Evolutionary conservation across 1,140 invertebrate genomes (phyloP).

Genomic region (Drosophila aff.): DNA sequence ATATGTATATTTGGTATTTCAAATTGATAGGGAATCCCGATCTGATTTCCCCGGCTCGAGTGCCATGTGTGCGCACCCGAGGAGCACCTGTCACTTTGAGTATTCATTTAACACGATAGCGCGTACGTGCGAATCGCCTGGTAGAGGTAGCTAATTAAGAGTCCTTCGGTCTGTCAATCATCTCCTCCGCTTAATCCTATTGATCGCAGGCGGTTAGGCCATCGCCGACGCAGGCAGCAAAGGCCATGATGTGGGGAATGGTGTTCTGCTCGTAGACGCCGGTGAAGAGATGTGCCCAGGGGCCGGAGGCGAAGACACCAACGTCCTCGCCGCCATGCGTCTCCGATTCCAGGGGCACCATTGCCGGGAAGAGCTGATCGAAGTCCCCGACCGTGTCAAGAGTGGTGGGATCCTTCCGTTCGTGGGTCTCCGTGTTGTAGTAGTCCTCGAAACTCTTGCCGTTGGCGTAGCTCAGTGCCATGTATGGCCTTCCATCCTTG

Average conservation of each 20-base stretch:
- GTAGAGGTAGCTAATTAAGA: constrained; percentile 25
- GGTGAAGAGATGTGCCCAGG: constrained; percentile 90
- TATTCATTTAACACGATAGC: constrained; percentile 59
- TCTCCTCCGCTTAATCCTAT: not conserved
- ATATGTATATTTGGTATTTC: constrained; percentile 24
- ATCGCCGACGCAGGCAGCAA: constrained; percentile 87
- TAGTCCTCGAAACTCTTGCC: constrained; percentile 87
- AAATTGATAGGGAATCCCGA: constrained; percentile 25
- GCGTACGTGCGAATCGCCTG: constrained; percentile 54
- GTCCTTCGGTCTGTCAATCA: constrained; percentile 48
- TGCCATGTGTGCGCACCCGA: constrained; percentile 4
- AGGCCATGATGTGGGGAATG: constrained; percentile 91
- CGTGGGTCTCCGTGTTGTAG: constrained; percentile 56
- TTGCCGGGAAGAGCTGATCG: constrained; percentile 85
- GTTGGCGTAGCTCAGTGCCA: constrained; percentile 91
- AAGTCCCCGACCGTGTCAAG: constrained; percentile 24
- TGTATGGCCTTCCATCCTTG: constrained; percentile 87
- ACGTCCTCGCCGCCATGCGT: constrained; percentile 91
- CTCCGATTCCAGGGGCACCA: constrained; percentile 86
- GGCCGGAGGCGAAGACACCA: constrained; percentile 87
- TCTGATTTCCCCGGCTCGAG: constrained; percentile 19
- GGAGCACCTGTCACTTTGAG: constrained; percentile 38
- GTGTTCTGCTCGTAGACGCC: constrained; percentile 92
- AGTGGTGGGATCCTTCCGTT: constrained; percentile 66
- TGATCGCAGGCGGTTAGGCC: constrained; percentile 71